A percentile compares a stretch with the other conserved stretches of the same genome.
Conservation (phyloP, 2,113 vertebrate species). For the Chroicocephalus ridibundus region DNA sequence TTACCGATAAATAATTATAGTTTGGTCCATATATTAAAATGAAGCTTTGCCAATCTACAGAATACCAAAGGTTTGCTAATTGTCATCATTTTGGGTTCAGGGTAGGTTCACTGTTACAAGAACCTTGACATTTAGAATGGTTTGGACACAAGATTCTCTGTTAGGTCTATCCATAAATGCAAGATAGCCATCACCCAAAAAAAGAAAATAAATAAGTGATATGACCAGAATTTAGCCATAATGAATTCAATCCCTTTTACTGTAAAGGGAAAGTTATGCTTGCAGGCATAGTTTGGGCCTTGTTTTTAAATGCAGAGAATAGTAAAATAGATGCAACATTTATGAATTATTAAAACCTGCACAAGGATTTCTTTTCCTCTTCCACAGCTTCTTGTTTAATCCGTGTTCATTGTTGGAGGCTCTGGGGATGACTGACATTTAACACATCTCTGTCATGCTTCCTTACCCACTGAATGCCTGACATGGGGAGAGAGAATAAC, state of each 20-base stretch:
- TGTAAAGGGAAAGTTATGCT: constrained; percentile 32
- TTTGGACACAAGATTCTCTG: background rate
- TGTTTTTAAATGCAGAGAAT: constrained; percentile 66
- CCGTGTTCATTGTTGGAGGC: constrained; percentile 33
- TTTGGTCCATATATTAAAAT: background rate
- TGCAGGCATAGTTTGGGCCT: constrained; percentile 56
- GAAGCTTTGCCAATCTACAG: background rate
- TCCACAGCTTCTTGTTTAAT: constrained; percentile 60
- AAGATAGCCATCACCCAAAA: background rate
- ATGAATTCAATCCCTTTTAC: constrained; percentile 29
- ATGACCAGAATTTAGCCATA: background rate
- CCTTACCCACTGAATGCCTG: constrained; percentile 24
- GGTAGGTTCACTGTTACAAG: background rate
- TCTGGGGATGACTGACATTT: constrained; percentile 68
- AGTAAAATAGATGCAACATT: constrained; percentile 53
- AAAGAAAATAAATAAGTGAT: background rate
- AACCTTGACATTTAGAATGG: background rate
- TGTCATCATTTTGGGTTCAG: background rate
- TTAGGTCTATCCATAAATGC: background rate
- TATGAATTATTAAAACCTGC: constrained; percentile 76
- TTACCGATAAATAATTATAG: background rate
- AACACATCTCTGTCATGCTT: constrained; percentile 46
- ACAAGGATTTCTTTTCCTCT: constrained; percentile 27
- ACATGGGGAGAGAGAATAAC: background rate
- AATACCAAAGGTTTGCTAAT: background rate